Base-by-base conservation (phyloP, 1,140 invertebrate species). In the Caenorhabditis briggsae region DNA sequence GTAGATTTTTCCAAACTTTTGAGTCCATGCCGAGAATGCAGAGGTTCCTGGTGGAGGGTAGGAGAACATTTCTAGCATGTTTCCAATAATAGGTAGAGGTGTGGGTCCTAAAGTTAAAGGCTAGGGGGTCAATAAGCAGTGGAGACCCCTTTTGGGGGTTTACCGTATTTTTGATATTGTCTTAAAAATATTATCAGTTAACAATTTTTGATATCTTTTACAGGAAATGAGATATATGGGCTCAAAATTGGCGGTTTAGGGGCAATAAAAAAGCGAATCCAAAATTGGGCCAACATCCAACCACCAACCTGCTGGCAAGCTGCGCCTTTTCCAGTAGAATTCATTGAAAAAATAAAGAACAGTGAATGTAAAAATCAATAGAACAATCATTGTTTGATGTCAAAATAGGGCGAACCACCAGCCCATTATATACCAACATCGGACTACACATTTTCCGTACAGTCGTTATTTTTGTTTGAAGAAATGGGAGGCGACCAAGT, bases 341-440 rank as follows among this genome's bases (percentile, higher is more conserved):
- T 78, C 70, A 78, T 78, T 48, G 70, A 78, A 78, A 41, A 78
- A 23, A 14, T 78, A 78, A 7, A 78, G 14, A 50, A 78, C 20
- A 43, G 33, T n/a, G 12, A 61, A 46, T 11, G 43, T 48, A 12
- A 50, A 78, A 50, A 78, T 1, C 18, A 78, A 12, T 23, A 78
- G 9, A n/a, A 78, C 7, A 53, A 78, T 78, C 70, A 78, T 78
- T 23, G 12, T 65, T 9, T 33, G 11, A 12, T 5, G 46, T 8
- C 20, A 53, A 50, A 53, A 12, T 2, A 46, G 18, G 7, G 18
- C 14, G 16, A 11, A 2, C 50, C n/a, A 8, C n/a, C 1, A 18
- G 20, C 16, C 11, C n/a, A 43, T 78, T 78, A 20, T 50, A 53
- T 50, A 78, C n/a, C 23, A 12, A 0, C 6, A n/a, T 11, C 7